A percentile compares a stretch with the other conserved stretches of the same genome.
These are phyloP conservation scores for Himalopsyche japonica DNA, from an alignment of 2,888 invertebrate genomes.

Conservation along the genomic window DNA sequence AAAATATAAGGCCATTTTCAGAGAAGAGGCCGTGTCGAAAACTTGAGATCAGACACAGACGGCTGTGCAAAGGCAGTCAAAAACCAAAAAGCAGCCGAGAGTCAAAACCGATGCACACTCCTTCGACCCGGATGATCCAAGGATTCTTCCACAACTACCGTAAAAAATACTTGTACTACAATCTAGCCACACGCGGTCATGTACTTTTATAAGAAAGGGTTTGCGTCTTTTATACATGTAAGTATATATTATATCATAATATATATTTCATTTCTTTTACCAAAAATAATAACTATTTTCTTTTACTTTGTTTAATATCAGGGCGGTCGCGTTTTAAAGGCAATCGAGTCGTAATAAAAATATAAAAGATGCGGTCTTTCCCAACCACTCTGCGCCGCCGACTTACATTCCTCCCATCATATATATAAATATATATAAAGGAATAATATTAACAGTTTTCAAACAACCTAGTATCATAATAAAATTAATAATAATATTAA, in stretches of 20 bases:
- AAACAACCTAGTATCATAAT: conserved; percentile 34
- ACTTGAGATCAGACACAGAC: conserved; percentile 3
- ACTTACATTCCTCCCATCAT: neutral
- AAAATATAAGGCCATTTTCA: neutral
- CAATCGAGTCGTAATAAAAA: conserved; percentile 47
- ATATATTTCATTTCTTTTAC: conserved; percentile 44
- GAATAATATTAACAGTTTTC: conserved; percentile 40
- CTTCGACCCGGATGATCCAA: neutral
- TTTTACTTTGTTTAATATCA: conserved; percentile 57
- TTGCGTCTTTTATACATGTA: conserved; percentile 16
- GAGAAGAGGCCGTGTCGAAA: neutral
- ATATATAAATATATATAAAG: conserved; percentile 32
- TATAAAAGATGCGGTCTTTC: conserved; percentile 32
- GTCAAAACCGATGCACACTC: neutral
- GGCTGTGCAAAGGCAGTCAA: conserved; percentile 5
- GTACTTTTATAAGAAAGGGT: conserved; percentile 13
- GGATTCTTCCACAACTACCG: neutral
- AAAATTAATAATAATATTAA: conserved; percentile 52
- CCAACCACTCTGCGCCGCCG: neutral
- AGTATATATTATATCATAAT: neutral
- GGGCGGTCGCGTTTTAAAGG: conserved; percentile 56
- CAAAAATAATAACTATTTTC: conserved; percentile 55
- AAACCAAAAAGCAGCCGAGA: conserved; percentile 5
- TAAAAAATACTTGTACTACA: conserved; percentile 26
- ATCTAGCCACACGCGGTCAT: conserved; percentile 28